Percentiles rank a stretch among this genome's conserved stretches.
These are phyloP conservation scores for Pocillopora verrucosa DNA, from an alignment of 64 coral and sea anemone genomes.

Conservation along the genomic window DNA sequence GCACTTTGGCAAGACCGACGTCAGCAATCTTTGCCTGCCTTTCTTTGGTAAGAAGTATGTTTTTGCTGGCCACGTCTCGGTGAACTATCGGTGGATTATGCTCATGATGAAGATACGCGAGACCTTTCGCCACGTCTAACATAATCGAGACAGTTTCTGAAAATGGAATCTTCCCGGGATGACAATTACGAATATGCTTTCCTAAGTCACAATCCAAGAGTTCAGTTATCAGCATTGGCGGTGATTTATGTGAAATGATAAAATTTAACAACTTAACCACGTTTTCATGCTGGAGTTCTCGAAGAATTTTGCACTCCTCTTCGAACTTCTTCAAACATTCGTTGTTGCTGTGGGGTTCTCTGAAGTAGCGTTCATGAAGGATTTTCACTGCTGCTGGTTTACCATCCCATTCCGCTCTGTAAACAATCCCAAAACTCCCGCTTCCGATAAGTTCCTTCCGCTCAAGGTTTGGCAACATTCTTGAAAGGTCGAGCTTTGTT, in stretches of 20 bases:
- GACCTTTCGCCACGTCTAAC: constrained; percentile 50
- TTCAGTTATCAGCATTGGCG: constrained; percentile 63
- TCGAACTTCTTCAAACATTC: neutral
- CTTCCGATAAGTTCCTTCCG: neutral
- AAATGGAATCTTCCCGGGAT: constrained; percentile 36
- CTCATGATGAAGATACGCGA: constrained; percentile 53
- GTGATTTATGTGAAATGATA: neutral
- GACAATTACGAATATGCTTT: constrained; percentile 7
- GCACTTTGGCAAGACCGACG: constrained; percentile 58
- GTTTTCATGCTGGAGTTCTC: constrained; percentile 36
- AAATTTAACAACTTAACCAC: constrained; percentile 38
- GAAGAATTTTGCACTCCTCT: constrained; percentile 44
- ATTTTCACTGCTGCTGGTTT: neutral
- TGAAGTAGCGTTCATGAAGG: neutral
- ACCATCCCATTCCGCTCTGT: neutral
- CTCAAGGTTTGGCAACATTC: neutral
- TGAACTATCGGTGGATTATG: constrained; percentile 42
- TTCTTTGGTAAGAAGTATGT: constrained; percentile 62
- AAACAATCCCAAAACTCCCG: neutral
- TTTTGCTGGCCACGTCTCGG: constrained; percentile 66
- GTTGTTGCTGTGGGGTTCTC: neutral
- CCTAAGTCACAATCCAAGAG: constrained; percentile 55
- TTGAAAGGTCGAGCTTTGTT: neutral
- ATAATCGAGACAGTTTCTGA: constrained; percentile 48
- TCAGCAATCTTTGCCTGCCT: constrained; percentile 63